Conservation (phyloP, 1,140 invertebrate genomes). For the Drosophila albomicans region DNA sequence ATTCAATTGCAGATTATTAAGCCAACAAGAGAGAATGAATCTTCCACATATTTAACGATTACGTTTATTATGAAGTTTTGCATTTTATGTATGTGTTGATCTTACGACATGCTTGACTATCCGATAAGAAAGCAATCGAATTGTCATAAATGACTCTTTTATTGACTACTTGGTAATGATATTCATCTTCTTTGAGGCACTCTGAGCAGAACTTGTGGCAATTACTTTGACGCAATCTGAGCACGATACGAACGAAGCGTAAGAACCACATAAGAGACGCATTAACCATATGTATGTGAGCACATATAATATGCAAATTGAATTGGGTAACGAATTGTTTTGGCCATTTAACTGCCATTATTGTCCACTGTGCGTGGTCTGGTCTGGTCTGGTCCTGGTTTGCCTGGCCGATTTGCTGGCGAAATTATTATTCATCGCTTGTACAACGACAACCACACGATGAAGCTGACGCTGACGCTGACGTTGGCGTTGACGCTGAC, state of each 20-base stretch:
- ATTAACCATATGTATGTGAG: constrained; percentile 18
- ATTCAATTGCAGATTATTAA: too few relatives aligned
- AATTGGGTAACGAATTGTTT: constrained; percentile 49
- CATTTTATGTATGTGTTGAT: neutral
- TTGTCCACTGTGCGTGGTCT: constrained; percentile 46
- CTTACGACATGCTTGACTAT: constrained; percentile 6
- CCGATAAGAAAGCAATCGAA: constrained; percentile 33
- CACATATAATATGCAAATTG: constrained; percentile 44
- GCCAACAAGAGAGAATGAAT: too few relatives aligned
- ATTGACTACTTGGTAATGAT: constrained; percentile 9
- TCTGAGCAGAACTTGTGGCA: constrained; percentile 15
- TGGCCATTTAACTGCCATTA: constrained; percentile 53
- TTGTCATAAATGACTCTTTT: constrained; percentile 24
- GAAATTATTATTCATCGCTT: constrained; percentile 84
- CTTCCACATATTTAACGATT: too few relatives aligned
- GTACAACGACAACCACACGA: constrained; percentile 56
- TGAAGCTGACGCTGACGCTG: constrained; percentile 11
- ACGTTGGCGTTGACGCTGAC: constrained; percentile 17
- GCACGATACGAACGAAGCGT: constrained; percentile 18
- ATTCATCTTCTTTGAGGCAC: constrained; percentile 1
- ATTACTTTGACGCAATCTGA: constrained; percentile 51
- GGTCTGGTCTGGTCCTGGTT: neutral
- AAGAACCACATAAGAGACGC: neutral
- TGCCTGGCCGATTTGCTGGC: constrained; percentile 40
- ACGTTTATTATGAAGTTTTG: neutral